phyloP scores from a whole-genome alignment of 2,113 vertebrate species.

The Otocyon megalotis region DNA sequence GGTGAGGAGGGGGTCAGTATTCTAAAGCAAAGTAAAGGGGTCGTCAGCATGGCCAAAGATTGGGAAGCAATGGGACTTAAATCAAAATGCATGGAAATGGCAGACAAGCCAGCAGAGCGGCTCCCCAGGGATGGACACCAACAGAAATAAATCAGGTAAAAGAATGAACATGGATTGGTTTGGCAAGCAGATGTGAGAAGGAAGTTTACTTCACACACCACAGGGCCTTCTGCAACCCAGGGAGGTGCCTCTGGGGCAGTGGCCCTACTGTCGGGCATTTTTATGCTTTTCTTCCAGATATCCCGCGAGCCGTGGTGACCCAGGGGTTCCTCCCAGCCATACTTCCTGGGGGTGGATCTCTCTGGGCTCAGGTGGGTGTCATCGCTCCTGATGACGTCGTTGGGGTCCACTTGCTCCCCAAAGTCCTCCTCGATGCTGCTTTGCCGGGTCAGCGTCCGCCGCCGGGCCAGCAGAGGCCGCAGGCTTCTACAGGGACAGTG shows the following conservation, averaged over 20 bases:
- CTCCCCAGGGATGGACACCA: conserved; percentile 82
- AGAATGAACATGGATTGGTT: conserved; percentile 88
- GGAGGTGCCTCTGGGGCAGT: conserved; percentile 88
- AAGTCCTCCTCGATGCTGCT: conserved; percentile 95
- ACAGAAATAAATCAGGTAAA: conserved; percentile 80
- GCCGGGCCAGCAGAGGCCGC: conserved; percentile 90
- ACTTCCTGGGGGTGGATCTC: conserved; percentile 80
- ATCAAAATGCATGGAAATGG: conserved; percentile 65
- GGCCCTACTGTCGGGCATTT: conserved; percentile 88
- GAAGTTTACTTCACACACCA: conserved; percentile 94
- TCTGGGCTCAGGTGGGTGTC: conserved; percentile 83
- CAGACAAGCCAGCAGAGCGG: conserved; percentile 74
- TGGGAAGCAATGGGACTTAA: conserved; percentile 85
- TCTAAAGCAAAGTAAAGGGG: conserved; percentile 85
- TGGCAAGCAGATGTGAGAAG: conserved; percentile 90
- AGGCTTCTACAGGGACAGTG: conserved; percentile 85
- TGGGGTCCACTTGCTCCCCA: conserved; percentile 85
- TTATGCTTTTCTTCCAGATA: conserved; percentile 89
- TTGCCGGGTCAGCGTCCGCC: conserved; percentile 94
- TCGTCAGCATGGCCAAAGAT: conserved; percentile 76
- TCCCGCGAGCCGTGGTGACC: conserved; percentile 87
- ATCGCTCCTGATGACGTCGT: conserved; percentile 85
- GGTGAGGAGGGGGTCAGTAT: conserved; percentile 68
- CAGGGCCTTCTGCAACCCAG: conserved; percentile 90
- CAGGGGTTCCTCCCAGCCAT: conserved; percentile 85